phyloP scores from a whole-genome alignment of 2,888 invertebrate species.

The Hanleya hanleyi region DNA sequence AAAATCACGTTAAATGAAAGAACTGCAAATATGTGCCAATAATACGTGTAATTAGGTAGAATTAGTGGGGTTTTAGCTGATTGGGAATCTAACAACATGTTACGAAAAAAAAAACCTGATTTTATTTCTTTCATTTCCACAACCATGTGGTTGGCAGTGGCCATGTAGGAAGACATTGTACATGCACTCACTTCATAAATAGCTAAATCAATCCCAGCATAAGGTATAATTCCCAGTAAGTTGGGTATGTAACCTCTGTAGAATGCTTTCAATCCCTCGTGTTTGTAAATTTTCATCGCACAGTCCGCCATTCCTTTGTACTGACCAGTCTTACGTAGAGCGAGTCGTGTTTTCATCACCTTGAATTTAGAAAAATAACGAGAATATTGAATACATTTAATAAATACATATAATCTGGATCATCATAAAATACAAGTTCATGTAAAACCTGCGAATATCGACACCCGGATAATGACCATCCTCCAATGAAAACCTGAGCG shows the following conservation, averaged over 20 bases:
- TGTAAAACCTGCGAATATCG: too few species aligned
- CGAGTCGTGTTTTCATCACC: conserved; percentile 96
- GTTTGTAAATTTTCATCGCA: conserved; percentile 86
- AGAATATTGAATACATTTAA: background rate
- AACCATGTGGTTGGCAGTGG: background rate
- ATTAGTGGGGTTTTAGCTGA: too few species aligned
- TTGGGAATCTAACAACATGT: too few species aligned
- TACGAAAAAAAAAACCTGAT: too few species aligned
- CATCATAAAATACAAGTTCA: too few species aligned
- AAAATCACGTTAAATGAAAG: too few species aligned
- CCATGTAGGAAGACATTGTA: too few species aligned
- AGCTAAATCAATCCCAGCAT: conserved; percentile 97
- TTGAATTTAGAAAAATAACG: conserved; percentile 57
- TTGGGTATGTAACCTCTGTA: conserved; percentile 98
- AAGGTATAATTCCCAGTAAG: conserved; percentile 92
- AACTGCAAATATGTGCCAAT: too few species aligned
- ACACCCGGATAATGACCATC: too few species aligned
- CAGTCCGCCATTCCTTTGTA: conserved; percentile 86
- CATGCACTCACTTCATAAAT: conserved; percentile 84
- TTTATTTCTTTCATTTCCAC: background rate
- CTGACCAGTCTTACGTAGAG: conserved; percentile 91
- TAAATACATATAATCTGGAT: too few species aligned
- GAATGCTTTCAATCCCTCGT: conserved; percentile 90
- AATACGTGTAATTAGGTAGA: too few species aligned
- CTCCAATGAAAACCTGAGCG: too few species aligned